Conservation (phyloP, 1,140 invertebrate species). For the Parasteatoda tepidariorum region DNA sequence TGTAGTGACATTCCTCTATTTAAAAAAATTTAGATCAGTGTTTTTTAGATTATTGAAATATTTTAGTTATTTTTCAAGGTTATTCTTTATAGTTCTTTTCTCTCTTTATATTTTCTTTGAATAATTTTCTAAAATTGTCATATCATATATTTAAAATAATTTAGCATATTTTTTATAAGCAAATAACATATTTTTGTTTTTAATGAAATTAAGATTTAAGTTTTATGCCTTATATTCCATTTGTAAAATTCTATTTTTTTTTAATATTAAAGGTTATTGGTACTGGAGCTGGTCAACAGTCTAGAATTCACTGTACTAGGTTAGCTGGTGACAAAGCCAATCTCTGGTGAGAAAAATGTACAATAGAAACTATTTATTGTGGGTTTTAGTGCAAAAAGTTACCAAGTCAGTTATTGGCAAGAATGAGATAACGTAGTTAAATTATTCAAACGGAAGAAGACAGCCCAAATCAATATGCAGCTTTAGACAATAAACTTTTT, state of each 20-base stretch:
- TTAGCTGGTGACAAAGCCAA: conserved; percentile 97
- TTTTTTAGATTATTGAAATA: too few species aligned
- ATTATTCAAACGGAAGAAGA: too few species aligned
- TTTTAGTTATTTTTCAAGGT: too few species aligned
- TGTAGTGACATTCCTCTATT: too few species aligned
- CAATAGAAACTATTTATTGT: conserved; percentile 34
- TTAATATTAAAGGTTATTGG: conserved; percentile 81
- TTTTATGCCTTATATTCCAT: not conserved
- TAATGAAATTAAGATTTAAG: not conserved
- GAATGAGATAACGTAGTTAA: too few species aligned
- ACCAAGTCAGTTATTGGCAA: too few species aligned
- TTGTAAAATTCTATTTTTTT: not conserved
- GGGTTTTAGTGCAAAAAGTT: not conserved
- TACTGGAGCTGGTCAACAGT: conserved; percentile 97
- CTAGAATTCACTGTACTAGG: conserved; percentile 96
- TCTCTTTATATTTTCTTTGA: too few species aligned
- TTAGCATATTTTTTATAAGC: not conserved
- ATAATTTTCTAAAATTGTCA: too few species aligned
- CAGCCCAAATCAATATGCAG: too few species aligned
- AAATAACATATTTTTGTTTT: not conserved
- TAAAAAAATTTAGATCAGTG: too few species aligned
- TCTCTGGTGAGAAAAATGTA: conserved; percentile 80
- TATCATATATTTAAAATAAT: not conserved
- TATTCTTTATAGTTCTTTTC: too few species aligned
- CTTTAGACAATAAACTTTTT: too few species aligned